Evolutionary conservation across 2,888 invertebrate genomes (phyloP), one percentile per base, ranked within the genome.

Genomic region (Drosophila colorata): DNA sequence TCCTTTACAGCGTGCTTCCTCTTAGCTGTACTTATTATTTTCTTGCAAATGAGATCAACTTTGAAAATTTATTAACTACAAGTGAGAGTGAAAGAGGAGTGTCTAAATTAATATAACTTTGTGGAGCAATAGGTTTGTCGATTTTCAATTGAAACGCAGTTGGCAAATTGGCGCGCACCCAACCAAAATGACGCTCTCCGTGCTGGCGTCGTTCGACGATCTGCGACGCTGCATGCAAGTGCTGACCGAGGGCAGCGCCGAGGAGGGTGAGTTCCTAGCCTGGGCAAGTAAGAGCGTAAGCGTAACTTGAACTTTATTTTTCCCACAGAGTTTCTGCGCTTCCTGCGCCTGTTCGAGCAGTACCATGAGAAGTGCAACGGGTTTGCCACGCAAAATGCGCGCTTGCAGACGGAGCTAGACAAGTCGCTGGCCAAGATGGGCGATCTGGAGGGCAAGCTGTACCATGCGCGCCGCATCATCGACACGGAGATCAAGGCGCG

Each of bases 401-500:
- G 96, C 0, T 93, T 97, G 18, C 96, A 96, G 81, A 93, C 94
- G 0, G 94, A 95, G 80, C 91, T 97, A 25, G 95, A 96, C 69
- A 94, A 95, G 52, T 94, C 95, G 4, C 94, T 96, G 37, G 93
- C 94, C 18, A 96, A 96, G 47, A 95, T 96, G 63, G 94, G 95
- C 5, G 95, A 95, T 81, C 93, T 97, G 83, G 96, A 97, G 85
- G 95, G 95, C 4, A 97, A 97, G 90, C 94, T 98, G 69, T 95
- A 95, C 78, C 96, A 96, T 91, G 97, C 97, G 0, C 93, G 97
- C 58, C 95, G 95, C 78, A 93, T 97, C 40, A 93, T 97, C 0
- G 97, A 97, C 82, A 94, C 95, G 68, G 97, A 98, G 88, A 96
- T 95, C 80, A 94, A 95, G 69, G 94, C 94, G 55, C 93, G 96